Evolutionary conservation across 2,888 invertebrate species (phyloP).

Genomic region (Aricia artaxerxes): DNA sequence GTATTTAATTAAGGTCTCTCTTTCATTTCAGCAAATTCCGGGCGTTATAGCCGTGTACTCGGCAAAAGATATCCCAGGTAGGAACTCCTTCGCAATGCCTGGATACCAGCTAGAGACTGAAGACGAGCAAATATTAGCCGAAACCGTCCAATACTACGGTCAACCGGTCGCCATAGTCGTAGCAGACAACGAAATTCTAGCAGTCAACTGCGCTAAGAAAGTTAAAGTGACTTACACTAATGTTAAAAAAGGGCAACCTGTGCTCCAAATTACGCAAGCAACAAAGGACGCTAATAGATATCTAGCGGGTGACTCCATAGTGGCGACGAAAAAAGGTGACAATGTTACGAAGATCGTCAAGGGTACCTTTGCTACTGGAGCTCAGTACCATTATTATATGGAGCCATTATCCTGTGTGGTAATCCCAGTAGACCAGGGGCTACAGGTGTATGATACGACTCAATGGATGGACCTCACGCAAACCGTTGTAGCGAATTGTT

Average conservation of each 20-base stretch:
- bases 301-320: conserved; percentile 50
- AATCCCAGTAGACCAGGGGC: conserved; percentile 84
- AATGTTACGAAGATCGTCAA: conserved; percentile 68
- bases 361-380: conserved; percentile 78
- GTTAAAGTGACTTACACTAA: conserved; percentile 81
- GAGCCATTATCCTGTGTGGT: conserved; percentile 85
- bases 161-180: conserved; percentile 86
- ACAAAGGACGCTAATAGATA: conserved; percentile 46
- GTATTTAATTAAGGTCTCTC: neutral
- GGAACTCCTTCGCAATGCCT: conserved; percentile 76
- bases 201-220: conserved; percentile 77
- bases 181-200: conserved; percentile 79
- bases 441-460: conserved; percentile 83
- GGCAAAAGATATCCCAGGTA: conserved; percentile 85
- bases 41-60: conserved; percentile 84
- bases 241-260: conserved; percentile 52
- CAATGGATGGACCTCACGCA: conserved; percentile 85
- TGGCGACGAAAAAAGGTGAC: conserved; percentile 57
- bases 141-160: conserved; percentile 81
- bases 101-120: conserved; percentile 59
- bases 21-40: conserved; percentile 71
- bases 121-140: conserved; percentile 77
- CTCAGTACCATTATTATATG: conserved; percentile 88
- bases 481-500: conserved; percentile 75
- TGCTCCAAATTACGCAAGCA: conserved; percentile 64